Evolutionary conservation across 2,113 vertebrate species (phyloP), one percentile per base, ranked within the genome.

Genomic region (Parus major): DNA sequence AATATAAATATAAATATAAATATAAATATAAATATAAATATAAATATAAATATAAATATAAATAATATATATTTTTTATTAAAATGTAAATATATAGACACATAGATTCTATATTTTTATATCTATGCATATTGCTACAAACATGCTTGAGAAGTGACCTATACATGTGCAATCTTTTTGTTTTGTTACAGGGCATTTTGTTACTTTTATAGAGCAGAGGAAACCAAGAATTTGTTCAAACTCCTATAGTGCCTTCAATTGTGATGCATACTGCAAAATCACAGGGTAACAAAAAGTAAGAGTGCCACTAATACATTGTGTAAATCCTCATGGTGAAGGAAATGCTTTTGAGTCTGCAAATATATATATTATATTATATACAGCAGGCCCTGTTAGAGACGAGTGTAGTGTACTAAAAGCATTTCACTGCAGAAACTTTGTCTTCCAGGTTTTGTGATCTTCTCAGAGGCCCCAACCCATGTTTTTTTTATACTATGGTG

Each of bases 381-480:
- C 1, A 81, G 12, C 35, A 59, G 50, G 9, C 6, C 15, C 15
- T 1, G 2, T 36, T 10, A 47, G 15, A 64, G 21, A 73, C 12
- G 47, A 64, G 4, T 14, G 39, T 75, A 47, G 4, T 5, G 17
- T 0, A 1, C 7, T 47, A 23, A 47, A 78, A 84, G 39, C 13
- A 53, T 47, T 83, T 91, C 42, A 35, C 3, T 44, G 22, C 21
- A 65, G 15, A 63, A 75, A 36, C 2, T 0, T 42, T 36, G 15
- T 39, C 11, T 70, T 93, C 28, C 22, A 6, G 39, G 8, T 44
- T 57, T 28, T 59, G 27, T n/a, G 63, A 19, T 83, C 12, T n/a
- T 14, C 57, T 55, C 2, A 1, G 17, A 2, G 31, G 23, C 9
- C 16, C 7, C 6, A 53, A 1, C 4, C 15, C 5, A 2, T 1